A percentile compares a stretch with the other conserved stretches of the same genome.
phyloP scores from a whole-genome alignment of 2,797 vertebrate species.

The Sciurus vulgaris region DNA sequence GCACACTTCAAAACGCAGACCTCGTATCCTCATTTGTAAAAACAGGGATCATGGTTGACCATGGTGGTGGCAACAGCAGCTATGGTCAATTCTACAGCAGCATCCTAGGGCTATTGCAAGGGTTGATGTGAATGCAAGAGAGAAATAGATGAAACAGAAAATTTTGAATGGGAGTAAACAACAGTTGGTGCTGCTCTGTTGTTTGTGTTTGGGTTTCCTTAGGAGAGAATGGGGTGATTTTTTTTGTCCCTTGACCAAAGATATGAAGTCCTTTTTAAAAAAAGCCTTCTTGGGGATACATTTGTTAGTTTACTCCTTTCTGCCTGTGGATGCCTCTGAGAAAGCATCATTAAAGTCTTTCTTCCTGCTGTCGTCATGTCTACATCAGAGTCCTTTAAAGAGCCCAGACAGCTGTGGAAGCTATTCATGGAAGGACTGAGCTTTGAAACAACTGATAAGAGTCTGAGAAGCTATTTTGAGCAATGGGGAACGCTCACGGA shows the following conservation, averaged over 20 bases:
- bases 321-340: no score
- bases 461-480: no score
- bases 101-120: neutral
- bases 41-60: neutral
- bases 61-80: accelerated
- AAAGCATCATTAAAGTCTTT: no score
- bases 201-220: neutral
- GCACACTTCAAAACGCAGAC: neutral
- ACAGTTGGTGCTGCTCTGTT: neutral
- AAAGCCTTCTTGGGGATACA: no score
- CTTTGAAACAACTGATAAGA: no score
- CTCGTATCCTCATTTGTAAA: no score
- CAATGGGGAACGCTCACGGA: no score
- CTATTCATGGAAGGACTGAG: no score
- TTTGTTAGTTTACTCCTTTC: no score
- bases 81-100: neutral
- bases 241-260: neutral
- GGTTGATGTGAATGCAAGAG: neutral
- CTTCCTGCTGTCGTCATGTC: no score
- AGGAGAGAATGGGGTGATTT: neutral
- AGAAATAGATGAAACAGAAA: neutral
- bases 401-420: no score
- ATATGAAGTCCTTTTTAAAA: neutral
- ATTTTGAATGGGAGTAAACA: neutral
- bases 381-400: no score